Evolutionary conservation across 2,113 vertebrate genomes (phyloP).

Genomic region (Neolamprologus longior): DNA sequence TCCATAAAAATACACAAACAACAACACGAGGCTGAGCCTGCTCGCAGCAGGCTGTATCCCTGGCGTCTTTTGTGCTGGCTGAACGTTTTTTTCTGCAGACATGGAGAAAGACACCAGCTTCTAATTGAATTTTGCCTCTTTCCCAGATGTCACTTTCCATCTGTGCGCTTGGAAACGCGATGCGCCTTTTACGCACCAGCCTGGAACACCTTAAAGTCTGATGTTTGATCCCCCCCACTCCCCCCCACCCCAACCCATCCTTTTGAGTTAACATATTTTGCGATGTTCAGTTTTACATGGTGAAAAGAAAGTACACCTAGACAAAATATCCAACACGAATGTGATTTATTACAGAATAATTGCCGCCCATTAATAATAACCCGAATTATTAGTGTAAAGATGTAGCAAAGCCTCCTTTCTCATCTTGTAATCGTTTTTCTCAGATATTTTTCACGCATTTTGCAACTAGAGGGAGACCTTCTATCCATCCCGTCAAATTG

Average conservation of each 20-base stretch:
- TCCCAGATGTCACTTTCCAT: constrained; percentile 95
- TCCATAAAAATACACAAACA: background rate
- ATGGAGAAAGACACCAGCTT: constrained; percentile 68
- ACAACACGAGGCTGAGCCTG: background rate
- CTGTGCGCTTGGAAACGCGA: constrained; percentile 79
- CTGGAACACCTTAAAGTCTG: background rate
- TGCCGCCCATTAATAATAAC: background rate
- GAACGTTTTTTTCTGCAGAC: constrained; percentile 3
- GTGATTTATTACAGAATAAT: background rate
- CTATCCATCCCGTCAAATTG: constrained; percentile 42
- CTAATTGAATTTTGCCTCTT: constrained; percentile 83
- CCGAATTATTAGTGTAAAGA: background rate
- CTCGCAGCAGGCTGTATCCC: background rate
- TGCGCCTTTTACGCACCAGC: constrained; percentile 36
- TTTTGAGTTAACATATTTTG: background rate
- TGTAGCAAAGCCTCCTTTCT: background rate
- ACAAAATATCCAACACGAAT: background rate
- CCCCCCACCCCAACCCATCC: background rate
- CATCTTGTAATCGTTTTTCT: background rate
- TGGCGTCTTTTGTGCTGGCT: constrained; percentile 16
- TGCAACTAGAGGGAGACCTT: background rate
- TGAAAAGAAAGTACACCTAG: background rate
- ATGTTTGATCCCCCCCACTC: background rate
- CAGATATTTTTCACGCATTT: background rate
- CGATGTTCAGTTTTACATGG: background rate